Conservation (phyloP, 2,113 vertebrate species). For the rat (Rattus norvegicus) region DNA sequence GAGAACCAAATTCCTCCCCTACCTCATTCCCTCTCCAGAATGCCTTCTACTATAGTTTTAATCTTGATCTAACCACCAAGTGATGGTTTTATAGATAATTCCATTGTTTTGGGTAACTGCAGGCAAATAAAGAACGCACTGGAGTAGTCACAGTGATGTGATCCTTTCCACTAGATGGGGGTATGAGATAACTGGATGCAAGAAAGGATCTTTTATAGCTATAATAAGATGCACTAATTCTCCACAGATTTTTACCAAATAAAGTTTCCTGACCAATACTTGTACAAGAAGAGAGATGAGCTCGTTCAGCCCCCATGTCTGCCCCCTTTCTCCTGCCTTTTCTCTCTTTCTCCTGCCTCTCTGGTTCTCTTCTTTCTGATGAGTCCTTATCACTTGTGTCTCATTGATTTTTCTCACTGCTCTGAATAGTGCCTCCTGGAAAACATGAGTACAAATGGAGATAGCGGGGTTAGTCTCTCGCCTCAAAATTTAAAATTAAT, state of each 20-base stretch:
- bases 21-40: background rate
- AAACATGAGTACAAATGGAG: background rate
- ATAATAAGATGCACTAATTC: slow-evolving; percentile 13
- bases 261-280: background rate
- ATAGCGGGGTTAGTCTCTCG: background rate
- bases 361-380: background rate
- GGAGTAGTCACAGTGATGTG: background rate
- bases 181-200: slow-evolving; percentile 21
- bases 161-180: slow-evolving; percentile 77
- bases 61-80: background rate
- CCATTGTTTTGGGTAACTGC: slow-evolving; percentile 18
- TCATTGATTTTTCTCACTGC: background rate
- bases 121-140: background rate
- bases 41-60: background rate
- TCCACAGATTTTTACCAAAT: slow-evolving; percentile 46
- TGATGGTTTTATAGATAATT: slow-evolving; percentile 49
- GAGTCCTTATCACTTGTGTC: background rate
- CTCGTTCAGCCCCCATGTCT: too few relatives aligned
- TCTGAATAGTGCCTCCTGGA: background rate
- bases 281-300: background rate
- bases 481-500: slow-evolving; percentile 35
- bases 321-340: too few relatives aligned
- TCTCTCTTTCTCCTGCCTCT: too few relatives aligned
- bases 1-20: background rate
- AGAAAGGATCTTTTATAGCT: slow-evolving; percentile 22